A percentile compares a stretch with the other conserved stretches of the same genome.
These are phyloP conservation scores for Phalera bucephala DNA, from an alignment of 2,888 invertebrate genomes.

Conservation along the genomic window DNA sequence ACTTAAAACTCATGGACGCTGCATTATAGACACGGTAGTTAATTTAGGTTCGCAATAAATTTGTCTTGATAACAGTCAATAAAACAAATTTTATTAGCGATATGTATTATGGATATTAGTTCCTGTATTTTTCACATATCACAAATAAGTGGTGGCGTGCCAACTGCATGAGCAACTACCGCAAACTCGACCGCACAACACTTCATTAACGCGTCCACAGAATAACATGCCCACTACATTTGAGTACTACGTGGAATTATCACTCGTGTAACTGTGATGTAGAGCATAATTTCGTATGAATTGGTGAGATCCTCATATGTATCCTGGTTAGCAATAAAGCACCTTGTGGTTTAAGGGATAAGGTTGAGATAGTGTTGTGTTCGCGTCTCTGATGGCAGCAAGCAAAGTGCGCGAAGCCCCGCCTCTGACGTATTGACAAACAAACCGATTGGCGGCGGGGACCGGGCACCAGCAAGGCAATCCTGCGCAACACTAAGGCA, in stretches of 20 bases:
- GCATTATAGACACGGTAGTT: conserved; percentile 12
- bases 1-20: conserved; percentile 18
- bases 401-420: conserved; percentile 49
- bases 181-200: conserved; percentile 74
- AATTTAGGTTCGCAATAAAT: conserved; percentile 5
- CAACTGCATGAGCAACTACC: conserved; percentile 76
- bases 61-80: conserved; percentile 2
- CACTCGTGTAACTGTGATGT: conserved; percentile 32
- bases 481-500: conserved; percentile 72
- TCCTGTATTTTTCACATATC: conserved; percentile 57
- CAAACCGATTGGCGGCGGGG: conserved; percentile 67
- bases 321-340: conserved; percentile 24
- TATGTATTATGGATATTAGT: conserved; percentile 27
- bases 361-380: conserved; percentile 17
- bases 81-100: conserved; percentile 7
- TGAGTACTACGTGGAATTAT: conserved; percentile 32
- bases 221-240: conserved; percentile 61
- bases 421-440: conserved; percentile 67
- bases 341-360: conserved; percentile 20
- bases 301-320: conserved; percentile 17
- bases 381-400: conserved; percentile 17
- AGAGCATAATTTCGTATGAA: conserved; percentile 42
- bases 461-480: conserved; percentile 53
- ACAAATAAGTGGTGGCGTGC: conserved; percentile 72
- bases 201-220: conserved; percentile 77